Base-by-base conservation (phyloP, 2,888 invertebrate genomes). In the Tetragnatha montana region DNA sequence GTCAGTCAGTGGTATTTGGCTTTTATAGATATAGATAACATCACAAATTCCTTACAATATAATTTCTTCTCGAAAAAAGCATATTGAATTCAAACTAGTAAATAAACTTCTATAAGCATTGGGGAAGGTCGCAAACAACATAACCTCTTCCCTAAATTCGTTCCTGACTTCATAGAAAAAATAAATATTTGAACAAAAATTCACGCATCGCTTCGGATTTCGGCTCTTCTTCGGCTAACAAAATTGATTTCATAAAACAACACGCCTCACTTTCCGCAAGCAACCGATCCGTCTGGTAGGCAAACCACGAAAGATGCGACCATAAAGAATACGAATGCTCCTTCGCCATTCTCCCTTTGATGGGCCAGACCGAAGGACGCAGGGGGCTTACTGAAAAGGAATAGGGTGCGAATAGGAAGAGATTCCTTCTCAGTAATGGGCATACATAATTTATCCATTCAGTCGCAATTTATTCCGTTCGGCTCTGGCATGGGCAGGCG, bases 381-480 rank as follows among this genome's bases (percentile, higher is more conserved):
- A 12, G 14, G 47, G n/a, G n/a, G 75, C 75, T n/a, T n/a, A n/a
- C 49, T 35, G 75, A 22, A 73, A 50, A n/a, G 17, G 47, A 60
- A 60, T 60, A 60, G 21, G 22, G 78, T 78, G 51, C 22, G 78
- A 78, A 78, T 22, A 60, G 22, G 78, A 78, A 78, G 78, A 78
- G 78, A 78, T 51, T 78, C 60, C 60, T 60, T 78, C 60, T 78
- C 78, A 60, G 78, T 78, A 78, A 78, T 78, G 78, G 78, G 21
- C 19, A 50, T 78, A 78, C 78, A 78, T 78, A 51, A 78, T 78
- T 78, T 78, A 60, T 60, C 78, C 78, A 60, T 78, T 78, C 51
- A 60, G 10, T 17, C 14, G 60, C 60, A 60, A 60, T 60, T 60
- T 60, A 60, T 60, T 60, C 60, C 12, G 0, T 60, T 60, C 60